phyloP scores from a whole-genome alignment of 2,797 vertebrate genomes.

The Clarias fuscus region DNA sequence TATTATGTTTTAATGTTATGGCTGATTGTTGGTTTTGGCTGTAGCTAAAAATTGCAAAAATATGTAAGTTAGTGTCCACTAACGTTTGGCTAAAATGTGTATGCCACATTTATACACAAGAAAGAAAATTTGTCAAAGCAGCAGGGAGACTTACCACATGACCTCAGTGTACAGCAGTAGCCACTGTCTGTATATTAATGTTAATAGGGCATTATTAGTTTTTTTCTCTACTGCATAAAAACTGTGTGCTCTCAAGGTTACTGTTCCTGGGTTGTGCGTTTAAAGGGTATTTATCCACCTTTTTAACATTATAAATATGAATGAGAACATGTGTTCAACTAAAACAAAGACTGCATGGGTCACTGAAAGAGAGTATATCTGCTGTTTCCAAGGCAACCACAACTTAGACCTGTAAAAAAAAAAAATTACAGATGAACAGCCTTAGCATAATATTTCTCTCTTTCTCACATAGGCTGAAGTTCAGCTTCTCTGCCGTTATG shows the following conservation, averaged over 20 bases:
- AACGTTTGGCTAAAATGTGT: background rate
- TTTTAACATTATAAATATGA: background rate
- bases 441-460: slow-evolving; percentile 46
- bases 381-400: slow-evolving; percentile 70
- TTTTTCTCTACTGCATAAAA: background rate
- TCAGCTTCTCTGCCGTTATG: slow-evolving; percentile 60
- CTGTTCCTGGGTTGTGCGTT: background rate
- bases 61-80: background rate
- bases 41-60: too few relatives aligned
- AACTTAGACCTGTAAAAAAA: slow-evolving; percentile 48
- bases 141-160: background rate
- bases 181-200: background rate
- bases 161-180: background rate
- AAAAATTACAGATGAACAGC: slow-evolving; percentile 56
- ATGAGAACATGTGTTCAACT: slow-evolving; percentile 12
- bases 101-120: background rate
- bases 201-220: background rate
- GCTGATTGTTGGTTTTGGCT: too few relatives aligned
- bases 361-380: slow-evolving; percentile 33
- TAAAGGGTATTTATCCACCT: background rate
- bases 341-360: slow-evolving; percentile 19
- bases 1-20: too few relatives aligned
- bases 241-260: background rate
- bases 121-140: background rate
- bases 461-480: slow-evolving; percentile 51